Conservation (phyloP, 1,140 invertebrate genomes). For the Chironomus striatipennis region DNA sequence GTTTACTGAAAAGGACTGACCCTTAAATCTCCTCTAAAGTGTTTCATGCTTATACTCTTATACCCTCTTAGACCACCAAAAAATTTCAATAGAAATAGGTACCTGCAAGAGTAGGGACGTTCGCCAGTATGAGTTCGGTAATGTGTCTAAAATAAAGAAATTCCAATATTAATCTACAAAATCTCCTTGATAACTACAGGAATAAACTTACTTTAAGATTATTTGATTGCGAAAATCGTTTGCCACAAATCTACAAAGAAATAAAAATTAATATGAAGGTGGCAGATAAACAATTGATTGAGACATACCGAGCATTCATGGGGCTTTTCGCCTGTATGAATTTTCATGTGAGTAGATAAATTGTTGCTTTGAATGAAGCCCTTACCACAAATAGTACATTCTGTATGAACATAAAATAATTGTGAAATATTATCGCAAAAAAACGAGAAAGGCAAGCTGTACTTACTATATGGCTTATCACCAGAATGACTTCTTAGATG, state of each 20-base stretch:
- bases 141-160: slow-evolving; percentile 46
- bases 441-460: background rate
- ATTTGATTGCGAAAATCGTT: slow-evolving; percentile 87
- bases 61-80: too few species aligned
- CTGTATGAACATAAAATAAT: slow-evolving; percentile 42
- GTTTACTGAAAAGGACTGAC: too few species aligned
- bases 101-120: slow-evolving; percentile 33
- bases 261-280: background rate
- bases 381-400: slow-evolving; percentile 1
- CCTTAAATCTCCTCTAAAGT: too few species aligned
- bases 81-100: background rate
- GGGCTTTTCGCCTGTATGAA: background rate
- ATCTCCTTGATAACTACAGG: too few species aligned
- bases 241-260: slow-evolving; percentile 51
- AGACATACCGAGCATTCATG: background rate
- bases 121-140: slow-evolving; percentile 62
- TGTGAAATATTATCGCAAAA: slow-evolving; percentile 28
- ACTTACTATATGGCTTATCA: slow-evolving; percentile 42
- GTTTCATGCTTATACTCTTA: too few species aligned
- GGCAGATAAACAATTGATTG: background rate
- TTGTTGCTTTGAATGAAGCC: slow-evolving; percentile 12
- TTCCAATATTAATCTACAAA: too few species aligned
- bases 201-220: slow-evolving; percentile 68
- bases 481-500: slow-evolving; percentile 48
- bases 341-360: background rate